phyloP scores from a whole-genome alignment of 2,888 invertebrate genomes.

The Venusia cambrica region DNA sequence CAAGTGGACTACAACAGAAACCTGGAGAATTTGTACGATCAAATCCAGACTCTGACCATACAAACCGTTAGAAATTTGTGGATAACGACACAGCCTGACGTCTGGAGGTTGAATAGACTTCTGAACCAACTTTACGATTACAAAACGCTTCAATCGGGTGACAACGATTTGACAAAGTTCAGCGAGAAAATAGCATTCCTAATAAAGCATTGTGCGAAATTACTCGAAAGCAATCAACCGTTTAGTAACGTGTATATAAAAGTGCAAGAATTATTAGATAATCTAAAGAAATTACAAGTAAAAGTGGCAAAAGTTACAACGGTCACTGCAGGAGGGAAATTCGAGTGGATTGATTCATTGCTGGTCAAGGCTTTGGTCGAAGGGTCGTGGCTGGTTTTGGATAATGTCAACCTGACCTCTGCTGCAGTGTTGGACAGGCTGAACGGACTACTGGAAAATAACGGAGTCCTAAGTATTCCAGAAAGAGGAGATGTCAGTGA shows the following conservation, averaged over 20 bases:
- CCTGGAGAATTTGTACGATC: conserved; percentile 84
- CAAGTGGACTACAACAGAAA: conserved; percentile 90
- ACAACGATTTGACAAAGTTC: conserved; percentile 46
- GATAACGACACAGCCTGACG: conserved; percentile 42
- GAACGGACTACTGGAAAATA: conserved; percentile 96
- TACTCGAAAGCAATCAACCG: conserved; percentile 35
- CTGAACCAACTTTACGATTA: conserved; percentile 54
- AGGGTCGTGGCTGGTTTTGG: conserved; percentile 92
- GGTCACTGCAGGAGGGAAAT: conserved; percentile 92
- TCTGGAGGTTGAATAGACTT: conserved; percentile 50
- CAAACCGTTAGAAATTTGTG: conserved; percentile 70
- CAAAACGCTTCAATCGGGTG: conserved; percentile 41
- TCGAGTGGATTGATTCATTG: conserved; percentile 95
- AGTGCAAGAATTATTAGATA: conserved; percentile 47
- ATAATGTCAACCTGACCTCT: conserved; percentile 97
- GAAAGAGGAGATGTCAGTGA: conserved; percentile 93
- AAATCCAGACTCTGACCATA: conserved; percentile 78
- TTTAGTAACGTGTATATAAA: conserved; percentile 30
- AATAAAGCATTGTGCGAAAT: conserved; percentile 45
- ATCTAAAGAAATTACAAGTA: conserved; percentile 56
- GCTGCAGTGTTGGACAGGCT: conserved; percentile 97
- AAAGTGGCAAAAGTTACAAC: conserved; percentile 79
- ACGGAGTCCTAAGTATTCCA: conserved; percentile 92
- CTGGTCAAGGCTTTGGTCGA: conserved; percentile 91
- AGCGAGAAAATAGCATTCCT: conserved; percentile 54